Evolutionary conservation across 2,797 vertebrate genomes (phyloP).

Genomic region (Hyperoplus lanceolatus): DNA sequence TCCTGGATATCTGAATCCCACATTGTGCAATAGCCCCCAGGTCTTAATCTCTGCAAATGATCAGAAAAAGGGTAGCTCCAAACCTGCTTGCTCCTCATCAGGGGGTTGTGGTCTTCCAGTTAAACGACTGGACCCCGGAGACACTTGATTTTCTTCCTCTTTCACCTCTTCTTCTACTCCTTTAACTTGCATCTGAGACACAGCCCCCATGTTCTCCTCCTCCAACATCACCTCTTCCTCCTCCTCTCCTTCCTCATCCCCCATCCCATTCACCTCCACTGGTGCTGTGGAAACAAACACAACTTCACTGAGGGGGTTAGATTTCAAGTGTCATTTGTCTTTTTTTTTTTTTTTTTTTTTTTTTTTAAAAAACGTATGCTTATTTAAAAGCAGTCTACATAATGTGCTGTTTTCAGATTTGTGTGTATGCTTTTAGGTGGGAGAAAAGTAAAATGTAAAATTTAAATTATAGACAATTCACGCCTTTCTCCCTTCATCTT

Average conservation of each 20-base stretch:
- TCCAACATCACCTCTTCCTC: conserved; percentile 85
- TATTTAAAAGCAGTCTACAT: background rate
- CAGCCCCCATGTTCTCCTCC: conserved; percentile 87
- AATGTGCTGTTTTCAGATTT: background rate
- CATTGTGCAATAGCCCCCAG: no score
- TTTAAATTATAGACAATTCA: background rate
- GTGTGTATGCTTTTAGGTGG: background rate
- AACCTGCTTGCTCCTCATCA: conserved; percentile 98
- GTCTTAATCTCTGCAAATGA: background rate
- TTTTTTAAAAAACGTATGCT: background rate
- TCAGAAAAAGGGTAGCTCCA: background rate
- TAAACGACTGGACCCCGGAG: conserved; percentile 81
- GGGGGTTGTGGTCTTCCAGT: conserved; percentile 76
- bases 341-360: no score
- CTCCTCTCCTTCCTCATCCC: conserved; percentile 88
- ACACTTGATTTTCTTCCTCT: conserved; percentile 62
- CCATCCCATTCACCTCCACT: conserved; percentile 91
- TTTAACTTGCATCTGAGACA: conserved; percentile 75
- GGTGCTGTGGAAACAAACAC: conserved; percentile 55
- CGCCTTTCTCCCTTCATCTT: background rate
- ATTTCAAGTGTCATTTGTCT: background rate
- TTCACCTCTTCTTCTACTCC: conserved; percentile 70
- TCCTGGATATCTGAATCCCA: no score
- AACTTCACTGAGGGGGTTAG: background rate
- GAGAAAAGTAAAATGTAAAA: background rate